Conservation (phyloP, 2,888 invertebrate genomes). For the Dasypogon diadema region DNA sequence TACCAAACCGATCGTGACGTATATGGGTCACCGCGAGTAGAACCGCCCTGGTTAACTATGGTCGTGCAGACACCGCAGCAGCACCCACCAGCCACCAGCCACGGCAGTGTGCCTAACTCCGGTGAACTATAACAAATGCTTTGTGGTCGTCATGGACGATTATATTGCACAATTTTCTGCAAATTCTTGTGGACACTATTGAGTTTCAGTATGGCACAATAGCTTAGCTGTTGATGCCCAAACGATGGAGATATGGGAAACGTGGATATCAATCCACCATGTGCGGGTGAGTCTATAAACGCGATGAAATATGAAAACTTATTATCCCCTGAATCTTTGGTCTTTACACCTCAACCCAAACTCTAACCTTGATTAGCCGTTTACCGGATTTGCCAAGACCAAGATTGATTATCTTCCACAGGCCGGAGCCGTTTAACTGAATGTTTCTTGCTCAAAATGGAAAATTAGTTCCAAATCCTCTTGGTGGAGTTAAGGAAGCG, state of each 20-base stretch:
- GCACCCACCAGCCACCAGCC: neutral
- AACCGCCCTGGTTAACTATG: constrained; percentile 14
- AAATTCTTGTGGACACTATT: constrained; percentile 23
- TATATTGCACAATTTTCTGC: constrained; percentile 27
- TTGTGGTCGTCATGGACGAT: constrained; percentile 11
- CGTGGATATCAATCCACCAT: too few relatives aligned
- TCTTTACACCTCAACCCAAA: neutral
- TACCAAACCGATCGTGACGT: constrained; percentile 22
- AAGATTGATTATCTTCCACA: neutral
- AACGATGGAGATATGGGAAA: neutral
- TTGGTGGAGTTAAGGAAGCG: neutral
- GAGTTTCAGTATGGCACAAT: neutral
- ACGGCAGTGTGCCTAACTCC: neutral
- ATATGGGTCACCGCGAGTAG: constrained; percentile 26
- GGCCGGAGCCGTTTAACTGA: neutral
- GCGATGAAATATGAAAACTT: neutral
- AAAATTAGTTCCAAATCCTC: neutral
- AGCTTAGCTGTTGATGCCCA: neutral
- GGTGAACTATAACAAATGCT: constrained; percentile 7
- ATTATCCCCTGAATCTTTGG: too few relatives aligned
- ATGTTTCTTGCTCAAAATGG: neutral
- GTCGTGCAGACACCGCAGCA: neutral
- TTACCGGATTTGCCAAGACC: neutral
- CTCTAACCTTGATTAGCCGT: neutral
- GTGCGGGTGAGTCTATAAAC: neutral